phyloP scores from a whole-genome alignment of 1,140 invertebrate species.

The Rhyzopertha dominica region DNA sequence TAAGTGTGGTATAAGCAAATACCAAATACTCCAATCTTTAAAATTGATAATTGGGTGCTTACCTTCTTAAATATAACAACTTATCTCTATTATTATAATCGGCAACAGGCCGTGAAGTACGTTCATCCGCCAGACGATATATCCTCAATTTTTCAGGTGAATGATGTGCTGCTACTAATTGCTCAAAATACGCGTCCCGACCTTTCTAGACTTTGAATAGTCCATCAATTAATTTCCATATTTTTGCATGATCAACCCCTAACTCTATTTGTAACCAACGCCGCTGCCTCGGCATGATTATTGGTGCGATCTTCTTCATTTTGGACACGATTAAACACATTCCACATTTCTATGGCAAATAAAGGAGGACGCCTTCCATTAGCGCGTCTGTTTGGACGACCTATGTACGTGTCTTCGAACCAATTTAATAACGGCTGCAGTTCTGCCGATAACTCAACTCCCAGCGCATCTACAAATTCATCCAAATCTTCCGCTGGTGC shows the following conservation, averaged over 20 bases:
- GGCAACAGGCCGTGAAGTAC: constrained; percentile 9
- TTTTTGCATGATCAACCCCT: constrained; percentile 9
- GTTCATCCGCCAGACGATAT: constrained; percentile 7
- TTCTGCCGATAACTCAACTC: constrained; percentile 1
- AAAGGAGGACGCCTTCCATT: constrained; percentile 8
- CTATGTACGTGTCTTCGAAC: constrained; percentile 16
- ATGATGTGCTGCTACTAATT: constrained; percentile 10
- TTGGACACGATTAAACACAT: constrained; percentile 3
- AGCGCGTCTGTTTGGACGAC: constrained; percentile 10
- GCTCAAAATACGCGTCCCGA: too few species aligned
- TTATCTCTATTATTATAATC: constrained; percentile 10
- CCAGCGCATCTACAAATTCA: constrained; percentile 1
- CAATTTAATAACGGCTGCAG: constrained; percentile 8
- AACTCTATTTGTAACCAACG: constrained; percentile 12
- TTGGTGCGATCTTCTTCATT: too few species aligned
- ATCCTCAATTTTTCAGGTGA: constrained; percentile 11
- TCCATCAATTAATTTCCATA: constrained; percentile 14
- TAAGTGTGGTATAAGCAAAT: too few species aligned
- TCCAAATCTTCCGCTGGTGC: constrained; percentile 9
- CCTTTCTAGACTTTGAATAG: constrained; percentile 7
- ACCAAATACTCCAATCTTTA: too few species aligned
- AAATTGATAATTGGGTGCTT: constrained; percentile 9
- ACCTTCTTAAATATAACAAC: constrained; percentile 9
- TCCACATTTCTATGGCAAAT: constrained; percentile 8
- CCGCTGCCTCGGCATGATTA: constrained; percentile 14